Percentiles rank a stretch among this genome's conserved stretches.
phyloP scores from a whole-genome alignment of 2,113 vertebrate species.

The Abramis brama region DNA sequence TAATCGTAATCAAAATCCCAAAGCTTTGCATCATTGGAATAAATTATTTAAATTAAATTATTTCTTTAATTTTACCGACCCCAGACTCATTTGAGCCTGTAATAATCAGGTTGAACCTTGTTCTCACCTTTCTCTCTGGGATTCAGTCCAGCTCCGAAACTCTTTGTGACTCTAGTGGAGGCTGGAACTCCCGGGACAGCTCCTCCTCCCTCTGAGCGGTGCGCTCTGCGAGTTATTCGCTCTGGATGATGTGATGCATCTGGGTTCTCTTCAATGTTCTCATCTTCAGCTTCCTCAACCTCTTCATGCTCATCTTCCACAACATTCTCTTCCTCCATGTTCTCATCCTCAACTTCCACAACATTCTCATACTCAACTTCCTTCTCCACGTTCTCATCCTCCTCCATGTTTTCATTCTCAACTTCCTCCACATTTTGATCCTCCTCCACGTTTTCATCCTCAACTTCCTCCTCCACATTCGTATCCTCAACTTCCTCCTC shows the following conservation, averaged over 20 bases:
- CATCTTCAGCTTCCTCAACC: neutral
- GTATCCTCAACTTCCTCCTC: too few species aligned
- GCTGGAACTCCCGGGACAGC: conserved; percentile 15
- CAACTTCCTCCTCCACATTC: neutral
- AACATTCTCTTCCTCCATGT: neutral
- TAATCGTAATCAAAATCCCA: too few species aligned
- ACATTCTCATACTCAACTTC: too few species aligned
- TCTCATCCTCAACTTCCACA: neutral
- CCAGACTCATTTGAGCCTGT: too few species aligned
- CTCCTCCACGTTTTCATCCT: neutral
- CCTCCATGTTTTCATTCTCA: too few species aligned
- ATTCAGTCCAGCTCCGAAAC: conserved; percentile 34
- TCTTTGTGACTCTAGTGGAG: conserved; percentile 50
- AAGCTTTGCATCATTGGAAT: too few species aligned
- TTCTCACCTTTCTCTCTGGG: conserved; percentile 28
- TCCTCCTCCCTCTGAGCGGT: conserved; percentile 54
- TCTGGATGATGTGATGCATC: conserved; percentile 12
- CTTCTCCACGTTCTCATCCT: neutral
- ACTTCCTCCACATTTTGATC: neutral
- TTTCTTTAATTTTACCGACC: too few species aligned
- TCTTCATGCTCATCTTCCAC: neutral
- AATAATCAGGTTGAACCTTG: neutral
- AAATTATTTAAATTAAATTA: too few species aligned
- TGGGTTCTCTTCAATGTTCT: neutral
- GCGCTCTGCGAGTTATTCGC: conserved; percentile 57